phyloP scores from a whole-genome alignment of 2,113 vertebrate genomes.

The Salvelinus sp. region DNA sequence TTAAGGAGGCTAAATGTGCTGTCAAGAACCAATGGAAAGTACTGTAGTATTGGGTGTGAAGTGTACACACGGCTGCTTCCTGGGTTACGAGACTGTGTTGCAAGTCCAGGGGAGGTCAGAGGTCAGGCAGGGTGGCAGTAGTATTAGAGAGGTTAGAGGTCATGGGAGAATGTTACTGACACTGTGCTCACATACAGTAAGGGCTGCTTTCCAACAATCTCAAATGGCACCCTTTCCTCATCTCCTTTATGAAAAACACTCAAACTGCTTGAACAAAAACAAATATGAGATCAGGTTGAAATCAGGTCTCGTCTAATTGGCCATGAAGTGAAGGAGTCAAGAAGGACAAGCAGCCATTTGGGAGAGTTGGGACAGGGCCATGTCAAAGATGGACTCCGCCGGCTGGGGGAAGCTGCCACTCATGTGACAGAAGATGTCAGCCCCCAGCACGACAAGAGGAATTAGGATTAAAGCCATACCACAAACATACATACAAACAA shows the following conservation, averaged over 20 bases:
- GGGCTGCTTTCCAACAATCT: slow-evolving; percentile 39
- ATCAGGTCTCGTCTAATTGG: not conserved
- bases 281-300: not conserved
- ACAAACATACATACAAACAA: slow-evolving; percentile 33
- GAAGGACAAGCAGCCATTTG: slow-evolving; percentile 61
- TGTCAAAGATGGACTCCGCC: slow-evolving; percentile 54
- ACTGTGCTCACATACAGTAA: slow-evolving; percentile 45
- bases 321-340: slow-evolving; percentile 14
- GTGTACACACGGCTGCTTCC: not conserved
- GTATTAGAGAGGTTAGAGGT: slow-evolving; percentile 61
- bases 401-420: slow-evolving; percentile 41
- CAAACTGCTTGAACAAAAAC: not conserved
- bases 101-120: slow-evolving; percentile 44
- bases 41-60: slow-evolving; percentile 3
- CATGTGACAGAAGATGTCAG: slow-evolving; percentile 52
- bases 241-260: slow-evolving; percentile 13
- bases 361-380: slow-evolving; percentile 49
- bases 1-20: slow-evolving; percentile 10
- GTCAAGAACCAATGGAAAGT: slow-evolving; percentile 13
- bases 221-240: slow-evolving; percentile 52
- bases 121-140: slow-evolving; percentile 48
- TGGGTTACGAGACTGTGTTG: slow-evolving; percentile 63
- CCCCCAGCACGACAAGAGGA: slow-evolving; percentile 32
- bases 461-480: slow-evolving; percentile 62
- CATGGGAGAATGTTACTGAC: slow-evolving; percentile 57